Conservation (phyloP, 2,113 vertebrate genomes). For the Rhombomys opimus region DNA sequence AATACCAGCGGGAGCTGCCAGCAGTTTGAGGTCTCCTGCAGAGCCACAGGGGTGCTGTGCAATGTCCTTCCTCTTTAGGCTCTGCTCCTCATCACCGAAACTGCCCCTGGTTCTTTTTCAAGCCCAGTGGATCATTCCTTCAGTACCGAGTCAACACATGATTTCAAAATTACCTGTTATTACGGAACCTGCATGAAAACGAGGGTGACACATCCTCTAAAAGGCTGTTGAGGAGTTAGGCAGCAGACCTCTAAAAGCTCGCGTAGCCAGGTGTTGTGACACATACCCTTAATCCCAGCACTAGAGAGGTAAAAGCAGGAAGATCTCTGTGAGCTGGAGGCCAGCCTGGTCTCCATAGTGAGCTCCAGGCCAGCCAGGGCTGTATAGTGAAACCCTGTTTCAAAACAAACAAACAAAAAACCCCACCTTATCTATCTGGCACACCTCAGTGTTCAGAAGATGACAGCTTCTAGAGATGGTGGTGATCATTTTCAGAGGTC, state of each 20-base stretch:
- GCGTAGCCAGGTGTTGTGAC: background rate
- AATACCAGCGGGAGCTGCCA: background rate
- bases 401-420: background rate
- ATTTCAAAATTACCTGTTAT: conserved; percentile 30
- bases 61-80: background rate
- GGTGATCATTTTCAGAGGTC: background rate
- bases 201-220: background rate
- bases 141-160: background rate
- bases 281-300: background rate
- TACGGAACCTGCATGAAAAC: conserved; percentile 21
- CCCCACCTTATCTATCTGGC: background rate
- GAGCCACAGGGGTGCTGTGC: background rate
- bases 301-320: background rate
- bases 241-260: background rate
- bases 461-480: background rate
- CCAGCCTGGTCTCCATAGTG: background rate
- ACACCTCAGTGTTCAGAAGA: conserved; percentile 19
- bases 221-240: conserved; percentile 1
- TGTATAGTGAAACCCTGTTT: background rate
- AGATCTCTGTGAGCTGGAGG: background rate
- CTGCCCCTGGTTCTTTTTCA: background rate
- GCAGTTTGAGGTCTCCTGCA: background rate
- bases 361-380: background rate
- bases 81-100: conserved; percentile 30
- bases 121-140: background rate